A percentile compares a stretch with the other conserved stretches of the same genome.
Evolutionary conservation across 2,797 vertebrate genomes (phyloP).

Genomic region (Phoeniculus purpureus): DNA sequence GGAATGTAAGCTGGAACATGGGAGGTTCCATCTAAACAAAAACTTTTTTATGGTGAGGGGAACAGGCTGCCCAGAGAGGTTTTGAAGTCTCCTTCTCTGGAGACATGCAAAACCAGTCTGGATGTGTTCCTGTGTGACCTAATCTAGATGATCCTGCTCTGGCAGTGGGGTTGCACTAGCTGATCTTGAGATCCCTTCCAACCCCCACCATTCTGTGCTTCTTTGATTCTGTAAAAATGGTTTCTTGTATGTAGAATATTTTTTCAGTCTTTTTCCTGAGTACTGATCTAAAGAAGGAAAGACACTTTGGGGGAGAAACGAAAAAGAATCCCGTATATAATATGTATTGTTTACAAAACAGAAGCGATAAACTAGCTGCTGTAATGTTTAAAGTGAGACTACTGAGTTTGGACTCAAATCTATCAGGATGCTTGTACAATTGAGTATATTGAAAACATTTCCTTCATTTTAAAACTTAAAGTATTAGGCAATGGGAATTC

Average conservation of each 20-base stretch:
- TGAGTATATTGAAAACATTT: neutral
- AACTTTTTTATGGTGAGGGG: too few species aligned
- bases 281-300: neutral
- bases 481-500: neutral
- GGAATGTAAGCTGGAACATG: too few species aligned
- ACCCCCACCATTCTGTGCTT: neutral
- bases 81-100: too few species aligned
- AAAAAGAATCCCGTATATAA: neutral
- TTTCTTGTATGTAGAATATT: neutral
- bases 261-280: neutral
- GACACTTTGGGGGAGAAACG: neutral
- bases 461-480: neutral
- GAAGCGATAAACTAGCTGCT: neutral
- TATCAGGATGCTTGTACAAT: neutral
- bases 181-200: neutral
- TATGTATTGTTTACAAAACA: neutral
- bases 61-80: too few species aligned
- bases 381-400: neutral
- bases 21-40: too few species aligned
- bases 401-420: neutral
- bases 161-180: too few species aligned
- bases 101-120: too few species aligned
- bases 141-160: too few species aligned
- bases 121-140: too few species aligned
- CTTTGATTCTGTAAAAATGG: neutral